Evolutionary conservation across 1,140 invertebrate species (phyloP), one percentile per base, ranked within the genome.

Genomic region (Saccostrea glomerata): DNA sequence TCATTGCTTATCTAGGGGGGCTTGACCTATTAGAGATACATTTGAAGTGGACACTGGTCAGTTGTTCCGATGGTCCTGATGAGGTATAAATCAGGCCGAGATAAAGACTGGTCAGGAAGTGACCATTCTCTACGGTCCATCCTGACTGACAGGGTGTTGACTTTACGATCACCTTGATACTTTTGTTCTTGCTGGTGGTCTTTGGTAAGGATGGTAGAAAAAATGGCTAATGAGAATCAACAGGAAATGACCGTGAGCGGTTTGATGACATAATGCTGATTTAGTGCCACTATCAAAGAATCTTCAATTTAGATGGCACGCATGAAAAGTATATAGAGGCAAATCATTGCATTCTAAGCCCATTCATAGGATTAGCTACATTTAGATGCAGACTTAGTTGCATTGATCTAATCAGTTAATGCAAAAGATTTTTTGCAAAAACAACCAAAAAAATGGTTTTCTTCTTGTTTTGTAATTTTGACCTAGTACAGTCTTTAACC

Each of bases 41-140:
- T 77, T 15, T 30, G 70, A 30, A 77, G 70, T 77, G 70, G 23
- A 15, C 23, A 36, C 12, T 15, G 70, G 1, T 36, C 70, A 77
- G 11, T 77, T 11, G 11, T 7, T 13, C 25, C 1, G 25, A 77
- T 77, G 25, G 70, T 11, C 25, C 25, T 77, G 70, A 77, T 66
- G 30, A 30, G 70, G 30, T 77, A 30, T 77, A 77, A 77, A 77
- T 30, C 70, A 36, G 70, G 1, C 11, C 0, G 70, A 77, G 70
- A 77, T 77, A 77, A 77, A 40, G 25, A 11, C 25, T 2, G 0
- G 5, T 13, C 70, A 77, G 70, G 70, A 77, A 77, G 70, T 77
- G 70, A 36, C 70, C 70, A 77, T 77, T 77, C 25, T 77, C 70
- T 36, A 77, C 15, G 70, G 70, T 36, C 70, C 25, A 77, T 77